Evolutionary conservation across 1,140 invertebrate genomes (phyloP).

Genomic region (Calephelis virginiensis): DNA sequence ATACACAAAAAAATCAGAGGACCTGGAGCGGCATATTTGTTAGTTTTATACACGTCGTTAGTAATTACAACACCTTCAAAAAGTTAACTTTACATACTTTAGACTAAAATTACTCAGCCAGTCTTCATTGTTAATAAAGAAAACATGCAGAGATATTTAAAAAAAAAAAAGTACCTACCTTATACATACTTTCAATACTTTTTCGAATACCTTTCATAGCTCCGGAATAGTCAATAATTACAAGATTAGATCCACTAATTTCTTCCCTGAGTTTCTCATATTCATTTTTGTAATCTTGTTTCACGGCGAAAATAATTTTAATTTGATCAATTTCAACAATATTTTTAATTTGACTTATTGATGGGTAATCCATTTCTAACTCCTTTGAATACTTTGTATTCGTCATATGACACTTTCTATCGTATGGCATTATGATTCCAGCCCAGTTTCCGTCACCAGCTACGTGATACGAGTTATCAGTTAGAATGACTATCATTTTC

Average conservation of each 20-base stretch:
- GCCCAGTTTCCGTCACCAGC: slow-evolving; percentile 86
- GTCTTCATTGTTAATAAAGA: too few species aligned
- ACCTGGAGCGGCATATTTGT: too few species aligned
- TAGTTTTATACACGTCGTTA: too few species aligned
- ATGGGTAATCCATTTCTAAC: slow-evolving; percentile 83
- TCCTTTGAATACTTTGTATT: slow-evolving; percentile 84
- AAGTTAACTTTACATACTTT: too few species aligned
- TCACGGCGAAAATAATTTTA: slow-evolving; percentile 92
- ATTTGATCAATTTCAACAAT: slow-evolving; percentile 87
- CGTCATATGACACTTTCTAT: slow-evolving; percentile 88
- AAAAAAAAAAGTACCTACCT: neutral
- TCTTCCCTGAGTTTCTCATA: slow-evolving; percentile 83
- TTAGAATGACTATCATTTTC: slow-evolving; percentile 81
- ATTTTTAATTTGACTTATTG: slow-evolving; percentile 82
- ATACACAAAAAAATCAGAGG: too few species aligned
- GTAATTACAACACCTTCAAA: too few species aligned
- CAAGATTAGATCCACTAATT: slow-evolving; percentile 75
- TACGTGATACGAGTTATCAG: slow-evolving; percentile 81
- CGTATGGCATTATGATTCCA: slow-evolving; percentile 92
- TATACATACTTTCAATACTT: slow-evolving; percentile 69
- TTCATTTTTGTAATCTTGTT: slow-evolving; percentile 80
- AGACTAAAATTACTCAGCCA: too few species aligned
- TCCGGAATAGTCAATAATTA: slow-evolving; percentile 72
- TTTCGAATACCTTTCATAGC: slow-evolving; percentile 26
- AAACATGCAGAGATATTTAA: too few species aligned